phyloP scores from a whole-genome alignment of 2,113 vertebrate genomes.

The Sakesphorus luctuosus region DNA sequence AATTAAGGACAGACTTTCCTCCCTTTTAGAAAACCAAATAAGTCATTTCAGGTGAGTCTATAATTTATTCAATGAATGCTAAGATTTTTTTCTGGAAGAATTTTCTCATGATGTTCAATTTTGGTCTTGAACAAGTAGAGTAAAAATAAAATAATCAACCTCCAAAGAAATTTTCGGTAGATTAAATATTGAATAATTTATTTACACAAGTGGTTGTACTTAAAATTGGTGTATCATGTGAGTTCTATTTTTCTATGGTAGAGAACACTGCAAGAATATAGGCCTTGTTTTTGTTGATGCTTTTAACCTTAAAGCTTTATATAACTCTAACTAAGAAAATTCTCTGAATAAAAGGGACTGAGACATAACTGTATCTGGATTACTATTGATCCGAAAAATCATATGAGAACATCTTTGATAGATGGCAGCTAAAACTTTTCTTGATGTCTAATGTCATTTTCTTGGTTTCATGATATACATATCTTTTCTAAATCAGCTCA shows the following conservation, averaged over 20 bases:
- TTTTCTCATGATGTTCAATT: not conserved
- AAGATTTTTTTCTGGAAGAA: not conserved
- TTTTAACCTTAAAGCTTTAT: not conserved
- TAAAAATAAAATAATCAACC: not conserved
- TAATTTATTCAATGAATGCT: not conserved
- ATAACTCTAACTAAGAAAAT: not conserved
- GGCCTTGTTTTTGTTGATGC: not conserved
- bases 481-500: not conserved
- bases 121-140: not conserved
- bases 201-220: not conserved
- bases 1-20: slow-evolving; percentile 85
- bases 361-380: not conserved
- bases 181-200: not conserved
- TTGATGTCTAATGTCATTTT: not conserved
- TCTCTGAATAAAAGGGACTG: not conserved
- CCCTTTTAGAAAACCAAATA: slow-evolving; percentile 93
- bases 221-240: not conserved
- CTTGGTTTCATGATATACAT: not conserved
- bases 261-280: not conserved
- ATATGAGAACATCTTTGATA: not conserved
- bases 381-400: not conserved
- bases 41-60: slow-evolving; percentile 90
- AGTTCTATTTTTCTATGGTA: not conserved
- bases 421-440: not conserved
- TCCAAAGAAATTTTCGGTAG: not conserved